Conservation (phyloP, 1,140 invertebrate genomes). For the Trichonephila clavata region DNA sequence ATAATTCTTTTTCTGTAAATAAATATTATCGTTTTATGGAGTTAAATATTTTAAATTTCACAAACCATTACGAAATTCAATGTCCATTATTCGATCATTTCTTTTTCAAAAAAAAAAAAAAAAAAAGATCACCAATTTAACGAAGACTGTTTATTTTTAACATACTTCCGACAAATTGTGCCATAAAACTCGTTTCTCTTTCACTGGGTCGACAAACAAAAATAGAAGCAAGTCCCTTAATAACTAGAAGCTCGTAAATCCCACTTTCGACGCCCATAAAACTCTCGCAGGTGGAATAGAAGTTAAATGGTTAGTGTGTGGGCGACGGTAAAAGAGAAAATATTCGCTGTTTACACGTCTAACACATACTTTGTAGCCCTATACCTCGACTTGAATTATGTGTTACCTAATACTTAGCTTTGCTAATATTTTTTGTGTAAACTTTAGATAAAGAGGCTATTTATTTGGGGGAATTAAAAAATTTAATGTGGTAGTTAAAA, state of each 20-base stretch:
- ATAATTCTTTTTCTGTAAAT: not conserved
- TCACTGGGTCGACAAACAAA: not conserved
- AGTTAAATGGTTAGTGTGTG: not conserved
- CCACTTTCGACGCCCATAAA: conserved; percentile 19
- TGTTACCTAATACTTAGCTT: too few species aligned
- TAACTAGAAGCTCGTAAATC: conserved; percentile 26
- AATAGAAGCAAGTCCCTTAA: not conserved
- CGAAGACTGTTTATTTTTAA: not conserved
- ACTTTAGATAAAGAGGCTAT: too few species aligned
- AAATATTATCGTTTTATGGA: not conserved
- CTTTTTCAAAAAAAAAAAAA: not conserved
- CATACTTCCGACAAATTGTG: not conserved
- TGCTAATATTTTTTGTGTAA: too few species aligned
- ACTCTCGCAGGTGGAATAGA: not conserved
- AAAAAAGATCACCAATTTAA: not conserved
- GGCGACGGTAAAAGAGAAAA: not conserved
- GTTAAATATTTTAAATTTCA: not conserved
- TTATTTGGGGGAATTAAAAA: too few species aligned
- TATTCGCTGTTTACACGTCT: too few species aligned
- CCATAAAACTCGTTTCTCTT: not conserved
- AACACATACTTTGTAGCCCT: too few species aligned
- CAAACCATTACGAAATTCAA: not conserved
- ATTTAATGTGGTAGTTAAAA: too few species aligned
- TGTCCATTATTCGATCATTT: not conserved
- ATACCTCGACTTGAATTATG: too few species aligned